These are phyloP conservation scores for Nemurella pictetii DNA, from an alignment of 2,888 invertebrate species.

Conservation along the genomic window DNA sequence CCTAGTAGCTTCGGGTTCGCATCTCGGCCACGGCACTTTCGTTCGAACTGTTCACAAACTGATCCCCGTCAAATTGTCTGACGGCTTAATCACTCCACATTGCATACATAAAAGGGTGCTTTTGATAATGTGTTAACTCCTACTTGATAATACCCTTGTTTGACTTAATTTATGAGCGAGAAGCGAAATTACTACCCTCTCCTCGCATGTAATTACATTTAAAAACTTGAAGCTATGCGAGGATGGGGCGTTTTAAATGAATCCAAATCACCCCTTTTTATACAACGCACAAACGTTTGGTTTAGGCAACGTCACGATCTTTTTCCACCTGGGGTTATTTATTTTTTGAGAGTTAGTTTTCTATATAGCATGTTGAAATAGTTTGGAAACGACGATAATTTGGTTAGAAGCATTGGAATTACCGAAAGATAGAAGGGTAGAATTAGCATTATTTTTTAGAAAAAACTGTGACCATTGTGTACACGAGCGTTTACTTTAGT, in stretches of 20 bases:
- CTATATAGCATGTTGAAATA: background rate
- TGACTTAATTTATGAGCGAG: background rate
- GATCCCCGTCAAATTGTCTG: background rate
- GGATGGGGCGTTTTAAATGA: background rate
- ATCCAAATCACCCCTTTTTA: background rate
- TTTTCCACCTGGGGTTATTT: background rate
- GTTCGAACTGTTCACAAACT: background rate
- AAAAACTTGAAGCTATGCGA: background rate
- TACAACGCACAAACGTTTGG: background rate
- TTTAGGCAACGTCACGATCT: background rate
- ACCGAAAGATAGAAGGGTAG: background rate
- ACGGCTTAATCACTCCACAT: background rate
- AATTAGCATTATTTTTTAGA: background rate
- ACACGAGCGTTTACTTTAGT: background rate
- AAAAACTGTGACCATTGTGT: background rate
- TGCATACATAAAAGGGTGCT: background rate
- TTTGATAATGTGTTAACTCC: background rate
- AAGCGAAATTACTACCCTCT: background rate
- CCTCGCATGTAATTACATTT: background rate
- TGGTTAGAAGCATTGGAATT: background rate
- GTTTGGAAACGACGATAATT: background rate
- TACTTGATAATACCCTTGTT: background rate
- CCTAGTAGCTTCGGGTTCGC: background rate
- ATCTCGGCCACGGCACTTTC: background rate
- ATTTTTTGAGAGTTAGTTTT: background rate